phyloP scores from a whole-genome alignment of 2,113 vertebrate species.

The Mormoops blainvillei region DNA sequence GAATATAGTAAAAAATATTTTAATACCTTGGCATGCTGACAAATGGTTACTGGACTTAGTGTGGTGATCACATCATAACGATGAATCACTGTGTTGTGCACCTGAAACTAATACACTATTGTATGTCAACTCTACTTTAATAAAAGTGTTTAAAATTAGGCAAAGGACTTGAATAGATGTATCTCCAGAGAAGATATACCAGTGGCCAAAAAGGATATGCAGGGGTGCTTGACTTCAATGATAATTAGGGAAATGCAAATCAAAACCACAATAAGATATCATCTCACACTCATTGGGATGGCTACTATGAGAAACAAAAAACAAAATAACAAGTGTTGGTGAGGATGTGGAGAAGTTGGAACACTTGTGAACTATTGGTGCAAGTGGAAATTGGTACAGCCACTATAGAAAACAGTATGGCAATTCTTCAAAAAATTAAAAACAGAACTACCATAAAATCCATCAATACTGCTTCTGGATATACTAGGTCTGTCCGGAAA shows the following conservation, averaged over 20 bases:
- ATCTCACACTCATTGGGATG: neutral
- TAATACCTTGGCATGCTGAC: neutral
- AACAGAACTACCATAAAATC: neutral
- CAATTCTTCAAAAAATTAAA: neutral
- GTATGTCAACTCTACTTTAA: neutral
- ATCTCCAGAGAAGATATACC: neutral
- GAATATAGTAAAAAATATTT: neutral
- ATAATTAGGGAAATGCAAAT: conserved; percentile 9
- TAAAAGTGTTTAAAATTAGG: neutral
- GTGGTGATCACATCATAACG: neutral
- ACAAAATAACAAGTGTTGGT: neutral
- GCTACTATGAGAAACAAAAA: neutral
- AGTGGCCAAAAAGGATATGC: neutral
- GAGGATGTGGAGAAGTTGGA: neutral
- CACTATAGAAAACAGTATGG: neutral
- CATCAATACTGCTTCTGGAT: neutral
- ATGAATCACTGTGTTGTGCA: neutral
- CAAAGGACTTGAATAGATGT: neutral
- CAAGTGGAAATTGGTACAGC: neutral
- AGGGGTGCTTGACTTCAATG: neutral
- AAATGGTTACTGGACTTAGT: neutral
- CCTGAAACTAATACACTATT: neutral
- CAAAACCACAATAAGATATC: neutral
- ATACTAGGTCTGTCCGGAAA: neutral
- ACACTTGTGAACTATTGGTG: neutral